Base-by-base conservation (phyloP, 2,797 vertebrate genomes). In the Allobates femoralis region DNA sequence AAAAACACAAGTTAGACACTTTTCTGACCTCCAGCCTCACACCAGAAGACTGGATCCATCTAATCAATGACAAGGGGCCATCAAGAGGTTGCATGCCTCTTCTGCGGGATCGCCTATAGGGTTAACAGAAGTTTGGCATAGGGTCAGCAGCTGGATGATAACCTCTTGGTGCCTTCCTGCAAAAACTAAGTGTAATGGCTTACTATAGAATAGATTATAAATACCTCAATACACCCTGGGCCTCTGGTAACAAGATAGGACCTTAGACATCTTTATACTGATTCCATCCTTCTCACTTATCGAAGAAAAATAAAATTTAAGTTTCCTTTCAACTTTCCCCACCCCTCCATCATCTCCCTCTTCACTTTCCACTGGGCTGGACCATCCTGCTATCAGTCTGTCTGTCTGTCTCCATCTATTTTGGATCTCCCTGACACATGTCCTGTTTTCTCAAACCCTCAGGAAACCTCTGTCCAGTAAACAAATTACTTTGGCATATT, bases 401-500 rank as follows among this genome's bases (percentile, higher is more conserved):
- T 79, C 23, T 46, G 34, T 32, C 37, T 80, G 26, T 34, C 76
- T 62, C 16, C 32, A 21, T 79, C 21, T 26, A 19, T 41, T n/a
- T 23, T 19, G 16, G 5, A 26, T 75, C 46, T 51, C 74, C 74
- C 26, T 30, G 53, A 28, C 75, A 55, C 53, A 56, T 21, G 21
- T 23, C 75, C 75, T 23, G 53, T 55, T 55, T 32, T 32, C 7
- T 77, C 51, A 55, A 28, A 16, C 51, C 30, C 67, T 32, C 21
- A 21, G 55, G 76, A 60, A 77, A 32, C 19, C 23, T 78, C 11
- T 78, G 14, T 16, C 19, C 10, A 58, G 28, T 12, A 56, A 30
- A 81, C 79, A 74, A 58, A 73, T 56, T 71, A 55, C 81, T 83
- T 83, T 73, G 81, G 81, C 55, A 28, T 62, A 21, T 58, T 78